Evolutionary conservation across 2,888 invertebrate species (phyloP).

Genomic region (Monochamus alternatus): DNA sequence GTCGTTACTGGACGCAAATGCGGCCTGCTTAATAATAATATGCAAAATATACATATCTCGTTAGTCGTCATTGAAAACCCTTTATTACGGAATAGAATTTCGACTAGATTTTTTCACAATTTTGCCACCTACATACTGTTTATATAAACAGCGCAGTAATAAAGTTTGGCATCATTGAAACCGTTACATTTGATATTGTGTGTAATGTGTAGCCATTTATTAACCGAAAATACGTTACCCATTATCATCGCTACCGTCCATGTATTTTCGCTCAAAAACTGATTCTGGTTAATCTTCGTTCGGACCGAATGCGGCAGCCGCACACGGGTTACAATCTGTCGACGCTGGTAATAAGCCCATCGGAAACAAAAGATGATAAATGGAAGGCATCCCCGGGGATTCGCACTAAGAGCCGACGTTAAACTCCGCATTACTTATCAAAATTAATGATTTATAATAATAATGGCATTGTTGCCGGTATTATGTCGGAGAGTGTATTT

Average conservation of each 20-base stretch:
- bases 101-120: too few relatives aligned
- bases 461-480: conserved; percentile 1
- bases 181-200: too few relatives aligned
- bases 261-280: conserved; percentile 23
- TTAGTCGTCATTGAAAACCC: too few relatives aligned
- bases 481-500: not conserved
- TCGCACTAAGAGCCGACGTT: conserved; percentile 14
- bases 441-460: conserved; percentile 19
- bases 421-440: conserved; percentile 25
- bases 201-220: too few relatives aligned
- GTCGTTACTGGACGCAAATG: too few relatives aligned
- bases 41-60: too few relatives aligned
- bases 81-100: too few relatives aligned
- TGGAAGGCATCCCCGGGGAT: conserved; percentile 18
- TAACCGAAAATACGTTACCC: not conserved
- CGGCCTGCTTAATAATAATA: too few relatives aligned
- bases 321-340: conserved; percentile 21
- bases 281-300: conserved; percentile 19
- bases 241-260: conserved; percentile 17
- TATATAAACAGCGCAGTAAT: too few relatives aligned
- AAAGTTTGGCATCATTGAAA: too few relatives aligned
- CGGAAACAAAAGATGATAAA: conserved; percentile 33
- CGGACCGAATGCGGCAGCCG: not conserved
- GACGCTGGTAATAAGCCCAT: conserved; percentile 27
- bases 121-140: too few relatives aligned